These are phyloP conservation scores for Podarcis muralis DNA, from an alignment of 2,113 vertebrate genomes.

Conservation along the genomic window DNA sequence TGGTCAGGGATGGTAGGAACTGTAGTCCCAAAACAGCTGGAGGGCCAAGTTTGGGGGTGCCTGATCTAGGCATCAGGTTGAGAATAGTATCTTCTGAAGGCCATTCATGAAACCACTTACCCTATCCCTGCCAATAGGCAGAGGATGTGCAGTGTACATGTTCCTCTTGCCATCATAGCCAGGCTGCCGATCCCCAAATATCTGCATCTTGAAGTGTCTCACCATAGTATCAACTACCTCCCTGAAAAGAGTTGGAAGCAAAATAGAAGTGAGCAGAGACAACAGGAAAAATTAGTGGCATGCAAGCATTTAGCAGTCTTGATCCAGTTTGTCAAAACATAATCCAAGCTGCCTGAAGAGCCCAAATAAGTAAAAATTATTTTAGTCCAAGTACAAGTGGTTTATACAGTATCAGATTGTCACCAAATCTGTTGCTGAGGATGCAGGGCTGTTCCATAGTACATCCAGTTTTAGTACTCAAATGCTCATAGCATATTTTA, in stretches of 20 bases:
- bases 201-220: slow-evolving; percentile 99
- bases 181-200: slow-evolving; percentile 97
- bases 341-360: background rate
- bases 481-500: background rate
- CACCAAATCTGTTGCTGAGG: background rate
- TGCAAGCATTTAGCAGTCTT: background rate
- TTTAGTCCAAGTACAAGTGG: background rate
- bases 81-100: background rate
- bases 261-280: slow-evolving; percentile 33
- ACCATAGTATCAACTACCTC: slow-evolving; percentile 99
- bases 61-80: no score
- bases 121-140: slow-evolving; percentile 94
- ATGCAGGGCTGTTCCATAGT: background rate
- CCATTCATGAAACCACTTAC: slow-evolving; percentile 71
- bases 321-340: background rate
- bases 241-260: slow-evolving; percentile 71
- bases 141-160: slow-evolving; percentile 97
- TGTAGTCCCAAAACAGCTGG: no score
- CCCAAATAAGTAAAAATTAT: background rate
- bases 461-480: background rate
- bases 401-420: background rate
- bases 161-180: slow-evolving; percentile 98
- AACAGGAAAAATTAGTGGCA: slow-evolving; percentile 21
- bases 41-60: no score
- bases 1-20: no score